A percentile compares a stretch with the other conserved stretches of the same genome.
These are phyloP conservation scores for Drosophila putrida DNA, from an alignment of 2,888 invertebrate species.

Conservation along the genomic window DNA sequence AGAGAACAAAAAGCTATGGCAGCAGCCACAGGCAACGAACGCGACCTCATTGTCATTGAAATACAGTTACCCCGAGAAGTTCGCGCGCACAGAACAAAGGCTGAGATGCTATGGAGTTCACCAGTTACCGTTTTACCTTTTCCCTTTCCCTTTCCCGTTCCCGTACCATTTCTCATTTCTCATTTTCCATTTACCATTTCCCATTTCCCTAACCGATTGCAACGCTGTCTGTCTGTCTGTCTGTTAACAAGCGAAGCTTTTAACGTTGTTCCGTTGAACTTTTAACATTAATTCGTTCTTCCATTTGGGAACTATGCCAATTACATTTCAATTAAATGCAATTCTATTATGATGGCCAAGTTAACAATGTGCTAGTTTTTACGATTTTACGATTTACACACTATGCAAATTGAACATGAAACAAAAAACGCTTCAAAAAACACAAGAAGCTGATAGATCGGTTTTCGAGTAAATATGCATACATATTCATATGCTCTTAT, in stretches of 20 bases:
- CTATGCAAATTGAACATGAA: conserved; percentile 33
- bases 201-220: conserved; percentile 15
- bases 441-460: conserved; percentile 41
- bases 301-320: conserved; percentile 56
- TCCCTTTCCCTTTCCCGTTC: conserved; percentile 5
- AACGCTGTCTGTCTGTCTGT: conserved; percentile 3
- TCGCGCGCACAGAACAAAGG: conserved; percentile 32
- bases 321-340: conserved; percentile 43
- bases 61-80: conserved; percentile 65
- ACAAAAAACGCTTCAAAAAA: conserved; percentile 5
- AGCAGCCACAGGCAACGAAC: conserved; percentile 44
- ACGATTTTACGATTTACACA: not conserved
- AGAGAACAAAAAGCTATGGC: conserved; percentile 37
- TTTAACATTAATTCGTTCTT: conserved; percentile 35
- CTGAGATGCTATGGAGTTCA: conserved; percentile 32
- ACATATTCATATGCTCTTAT: conserved; percentile 9
- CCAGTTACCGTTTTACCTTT: conserved; percentile 36
- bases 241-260: conserved; percentile 51
- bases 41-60: conserved; percentile 77
- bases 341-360: conserved; percentile 20
- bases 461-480: conserved; percentile 39
- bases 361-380: not conserved
- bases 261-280: conserved; percentile 51
- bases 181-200: conserved; percentile 12
- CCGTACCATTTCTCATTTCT: conserved; percentile 10